Evolutionary conservation across 2,797 vertebrate species (phyloP).

Genomic region (Cichlasoma orientale): DNA sequence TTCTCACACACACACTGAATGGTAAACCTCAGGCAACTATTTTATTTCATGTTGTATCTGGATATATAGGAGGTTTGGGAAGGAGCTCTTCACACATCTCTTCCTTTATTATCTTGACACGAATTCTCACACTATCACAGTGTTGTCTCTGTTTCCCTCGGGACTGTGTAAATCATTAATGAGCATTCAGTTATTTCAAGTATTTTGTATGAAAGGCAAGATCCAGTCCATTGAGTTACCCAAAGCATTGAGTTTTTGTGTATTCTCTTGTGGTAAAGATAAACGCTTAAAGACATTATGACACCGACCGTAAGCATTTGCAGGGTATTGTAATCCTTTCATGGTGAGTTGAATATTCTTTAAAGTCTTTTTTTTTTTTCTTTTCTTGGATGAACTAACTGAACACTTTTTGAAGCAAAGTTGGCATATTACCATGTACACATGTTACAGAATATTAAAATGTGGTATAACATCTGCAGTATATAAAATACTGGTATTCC

Average conservation of each 20-base stretch:
- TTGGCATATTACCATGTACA: conserved; percentile 81
- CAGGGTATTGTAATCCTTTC: conserved; percentile 80
- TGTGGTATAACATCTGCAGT: conserved; percentile 81
- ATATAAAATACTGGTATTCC: conserved; percentile 81
- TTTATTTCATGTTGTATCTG: conserved; percentile 54
- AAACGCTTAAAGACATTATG: conserved; percentile 73
- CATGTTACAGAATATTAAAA: conserved; percentile 82
- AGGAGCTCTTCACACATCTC: conserved; percentile 53
- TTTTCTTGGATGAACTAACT: conserved; percentile 79
- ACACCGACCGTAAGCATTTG: conserved; percentile 73
- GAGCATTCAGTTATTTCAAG: conserved; percentile 65
- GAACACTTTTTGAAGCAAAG: conserved; percentile 78
- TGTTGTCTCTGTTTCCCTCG: conserved; percentile 67
- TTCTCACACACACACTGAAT: conserved; percentile 34
- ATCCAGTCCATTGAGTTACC: conserved; percentile 67
- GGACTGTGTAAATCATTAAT: conserved; percentile 71
- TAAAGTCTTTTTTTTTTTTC: conserved; percentile 43
- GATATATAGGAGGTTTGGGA: conserved; percentile 44
- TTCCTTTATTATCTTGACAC: conserved; percentile 51
- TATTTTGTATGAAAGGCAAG: conserved; percentile 66
- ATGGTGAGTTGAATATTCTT: conserved; percentile 78
- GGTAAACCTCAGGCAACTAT: conserved; percentile 72
- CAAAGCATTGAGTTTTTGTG: conserved; percentile 72
- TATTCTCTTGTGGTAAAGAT: conserved; percentile 75
- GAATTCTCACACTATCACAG: conserved; percentile 50